Percentiles rank a stretch among this genome's conserved stretches.
phyloP scores from a whole-genome alignment of 2,113 vertebrate genomes.

The Vulpes lagopus region DNA sequence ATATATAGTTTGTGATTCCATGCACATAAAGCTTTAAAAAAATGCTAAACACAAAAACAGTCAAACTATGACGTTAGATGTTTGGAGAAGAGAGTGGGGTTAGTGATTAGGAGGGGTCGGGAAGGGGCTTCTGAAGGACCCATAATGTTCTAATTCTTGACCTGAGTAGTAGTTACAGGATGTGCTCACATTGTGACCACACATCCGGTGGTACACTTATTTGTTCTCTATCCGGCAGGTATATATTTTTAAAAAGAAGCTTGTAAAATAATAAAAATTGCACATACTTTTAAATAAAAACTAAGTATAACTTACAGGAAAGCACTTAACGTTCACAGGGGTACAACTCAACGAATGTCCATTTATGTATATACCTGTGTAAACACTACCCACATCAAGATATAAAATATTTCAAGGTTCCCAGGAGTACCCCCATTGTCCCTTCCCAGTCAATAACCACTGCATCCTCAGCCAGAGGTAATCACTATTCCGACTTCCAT shows the following conservation, averaged over 20 bases:
- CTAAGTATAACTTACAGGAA: background rate
- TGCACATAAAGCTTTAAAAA: background rate
- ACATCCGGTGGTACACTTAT: background rate
- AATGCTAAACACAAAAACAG: background rate
- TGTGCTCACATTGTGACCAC: background rate
- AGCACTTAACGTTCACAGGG: background rate
- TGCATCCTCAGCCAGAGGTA: background rate
- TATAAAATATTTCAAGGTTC: background rate
- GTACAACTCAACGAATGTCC: background rate
- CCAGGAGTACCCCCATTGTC: background rate
- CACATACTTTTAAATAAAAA: background rate
- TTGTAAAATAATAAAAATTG: background rate
- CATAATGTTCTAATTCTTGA: background rate
- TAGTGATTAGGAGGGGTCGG: background rate
- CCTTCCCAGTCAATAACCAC: background rate
- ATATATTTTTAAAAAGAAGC: conserved; percentile 6
- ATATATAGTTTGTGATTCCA: background rate
- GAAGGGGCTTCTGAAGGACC: background rate
- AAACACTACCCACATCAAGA: background rate
- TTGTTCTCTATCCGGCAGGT: background rate
- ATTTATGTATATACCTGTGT: background rate
- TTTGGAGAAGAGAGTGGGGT: background rate
- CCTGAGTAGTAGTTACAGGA: background rate
- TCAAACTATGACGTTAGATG: background rate
- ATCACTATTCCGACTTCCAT: background rate